Conservation (phyloP, 2,888 invertebrate genomes). For the Unio pictorum region DNA sequence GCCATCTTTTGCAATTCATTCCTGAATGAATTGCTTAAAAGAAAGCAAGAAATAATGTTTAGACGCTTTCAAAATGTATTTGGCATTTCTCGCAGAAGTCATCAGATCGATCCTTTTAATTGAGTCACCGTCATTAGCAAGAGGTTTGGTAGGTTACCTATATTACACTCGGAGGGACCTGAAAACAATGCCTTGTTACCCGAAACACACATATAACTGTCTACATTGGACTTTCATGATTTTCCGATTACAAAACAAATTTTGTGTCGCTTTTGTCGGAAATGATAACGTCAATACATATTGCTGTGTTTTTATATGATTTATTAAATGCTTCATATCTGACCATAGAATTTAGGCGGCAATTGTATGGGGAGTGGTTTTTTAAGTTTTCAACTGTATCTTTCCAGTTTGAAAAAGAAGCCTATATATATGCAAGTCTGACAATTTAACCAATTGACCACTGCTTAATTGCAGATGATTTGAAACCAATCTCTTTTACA, state of each 20-base stretch:
- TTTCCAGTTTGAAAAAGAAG: constrained; percentile 27
- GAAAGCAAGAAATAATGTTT: too few species aligned
- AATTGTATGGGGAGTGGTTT: constrained; percentile 11
- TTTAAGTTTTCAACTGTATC: constrained; percentile 22
- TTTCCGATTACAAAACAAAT: neutral
- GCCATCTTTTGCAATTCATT: too few species aligned
- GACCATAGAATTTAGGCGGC: constrained; percentile 16
- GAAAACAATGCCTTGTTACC: too few species aligned
- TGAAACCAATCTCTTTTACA: constrained; percentile 19
- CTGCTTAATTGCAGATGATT: constrained; percentile 23
- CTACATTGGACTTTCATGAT: constrained; percentile 5
- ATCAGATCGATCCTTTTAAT: too few species aligned
- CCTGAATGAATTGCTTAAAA: too few species aligned
- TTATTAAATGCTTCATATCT: constrained; percentile 11
- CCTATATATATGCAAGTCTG: constrained; percentile 20
- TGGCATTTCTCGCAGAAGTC: too few species aligned
- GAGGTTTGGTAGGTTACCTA: too few species aligned
- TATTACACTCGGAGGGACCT: too few species aligned
- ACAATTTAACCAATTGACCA: constrained; percentile 20
- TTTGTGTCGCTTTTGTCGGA: neutral
- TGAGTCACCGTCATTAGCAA: too few species aligned
- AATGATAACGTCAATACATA: constrained; percentile 14
- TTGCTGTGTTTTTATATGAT: constrained; percentile 2
- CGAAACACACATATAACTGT: neutral
- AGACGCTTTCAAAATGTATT: too few species aligned